phyloP scores from a whole-genome alignment of 2,113 vertebrate species.

The Bubo scandiacus region DNA sequence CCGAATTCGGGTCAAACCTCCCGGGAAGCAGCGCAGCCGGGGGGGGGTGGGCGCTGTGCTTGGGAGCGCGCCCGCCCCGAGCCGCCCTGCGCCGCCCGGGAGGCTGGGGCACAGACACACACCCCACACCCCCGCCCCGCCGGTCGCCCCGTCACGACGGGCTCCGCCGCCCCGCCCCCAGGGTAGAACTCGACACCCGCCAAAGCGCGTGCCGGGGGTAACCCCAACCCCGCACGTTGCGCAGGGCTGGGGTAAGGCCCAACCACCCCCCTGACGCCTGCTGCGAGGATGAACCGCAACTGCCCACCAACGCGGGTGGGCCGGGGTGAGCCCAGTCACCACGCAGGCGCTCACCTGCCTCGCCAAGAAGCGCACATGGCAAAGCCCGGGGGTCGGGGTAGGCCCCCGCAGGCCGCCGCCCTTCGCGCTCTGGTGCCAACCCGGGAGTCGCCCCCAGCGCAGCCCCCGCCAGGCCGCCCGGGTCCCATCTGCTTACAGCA shows the following conservation, averaged over 20 bases:
- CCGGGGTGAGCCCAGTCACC: too few relatives aligned
- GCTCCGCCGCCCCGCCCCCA: too few relatives aligned
- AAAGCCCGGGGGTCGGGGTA: background rate
- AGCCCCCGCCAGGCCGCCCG: background rate
- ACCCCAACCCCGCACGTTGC: background rate
- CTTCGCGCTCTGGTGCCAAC: too few relatives aligned
- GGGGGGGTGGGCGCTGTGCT: background rate
- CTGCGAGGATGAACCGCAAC: background rate
- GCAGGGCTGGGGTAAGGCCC: too few relatives aligned
- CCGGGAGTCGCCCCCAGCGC: background rate
- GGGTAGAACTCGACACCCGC: background rate
- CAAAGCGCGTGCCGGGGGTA: background rate
- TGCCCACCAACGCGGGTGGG: background rate
- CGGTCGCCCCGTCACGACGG: background rate
- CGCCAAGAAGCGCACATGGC: background rate
- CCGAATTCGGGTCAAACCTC: background rate
- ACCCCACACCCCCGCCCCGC: background rate
- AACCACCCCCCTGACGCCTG: accelerated
- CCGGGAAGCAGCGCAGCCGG: too few relatives aligned
- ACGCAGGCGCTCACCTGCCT: background rate
- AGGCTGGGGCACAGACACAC: background rate
- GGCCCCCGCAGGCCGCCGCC: too few relatives aligned
- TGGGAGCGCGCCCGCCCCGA: background rate
- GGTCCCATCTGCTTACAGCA: background rate
- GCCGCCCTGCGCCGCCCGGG: too few relatives aligned